phyloP scores from a whole-genome alignment of 2,113 vertebrate genomes.

The Strix aluco region DNA sequence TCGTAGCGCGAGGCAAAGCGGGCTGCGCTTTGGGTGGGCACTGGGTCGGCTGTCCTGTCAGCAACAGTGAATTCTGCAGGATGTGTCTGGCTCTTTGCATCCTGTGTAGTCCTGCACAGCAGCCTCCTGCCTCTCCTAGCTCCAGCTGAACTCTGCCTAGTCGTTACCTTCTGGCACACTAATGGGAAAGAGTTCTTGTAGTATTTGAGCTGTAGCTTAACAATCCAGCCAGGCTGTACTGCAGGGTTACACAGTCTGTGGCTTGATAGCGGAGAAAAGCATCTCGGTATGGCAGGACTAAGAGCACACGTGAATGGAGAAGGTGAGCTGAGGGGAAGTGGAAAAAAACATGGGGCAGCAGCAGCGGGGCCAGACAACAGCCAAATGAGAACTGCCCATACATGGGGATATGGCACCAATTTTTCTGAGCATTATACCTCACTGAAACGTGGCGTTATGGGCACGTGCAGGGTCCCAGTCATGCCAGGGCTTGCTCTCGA shows the following conservation, averaged over 20 bases:
- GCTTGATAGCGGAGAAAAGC: neutral
- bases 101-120: neutral
- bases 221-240: neutral
- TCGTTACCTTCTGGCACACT: neutral
- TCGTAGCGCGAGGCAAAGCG: neutral
- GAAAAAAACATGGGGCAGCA: neutral
- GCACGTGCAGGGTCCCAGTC: accelerated
- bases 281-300: neutral
- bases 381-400: neutral
- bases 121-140: neutral
- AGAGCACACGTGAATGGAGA: neutral
- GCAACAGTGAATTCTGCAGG: neutral
- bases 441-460: accelerated
- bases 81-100: neutral
- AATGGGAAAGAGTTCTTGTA: neutral
- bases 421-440: neutral
- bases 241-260: neutral
- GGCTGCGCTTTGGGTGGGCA: neutral
- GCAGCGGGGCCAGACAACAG: neutral
- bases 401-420: neutral
- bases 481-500: neutral
- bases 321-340: neutral
- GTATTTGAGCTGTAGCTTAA: neutral
- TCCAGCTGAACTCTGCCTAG: neutral
- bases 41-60: neutral